Evolutionary conservation across 2,113 vertebrate species (phyloP), one percentile per base, ranked within the genome.

Genomic region (Chascanopsetta lugubris): DNA sequence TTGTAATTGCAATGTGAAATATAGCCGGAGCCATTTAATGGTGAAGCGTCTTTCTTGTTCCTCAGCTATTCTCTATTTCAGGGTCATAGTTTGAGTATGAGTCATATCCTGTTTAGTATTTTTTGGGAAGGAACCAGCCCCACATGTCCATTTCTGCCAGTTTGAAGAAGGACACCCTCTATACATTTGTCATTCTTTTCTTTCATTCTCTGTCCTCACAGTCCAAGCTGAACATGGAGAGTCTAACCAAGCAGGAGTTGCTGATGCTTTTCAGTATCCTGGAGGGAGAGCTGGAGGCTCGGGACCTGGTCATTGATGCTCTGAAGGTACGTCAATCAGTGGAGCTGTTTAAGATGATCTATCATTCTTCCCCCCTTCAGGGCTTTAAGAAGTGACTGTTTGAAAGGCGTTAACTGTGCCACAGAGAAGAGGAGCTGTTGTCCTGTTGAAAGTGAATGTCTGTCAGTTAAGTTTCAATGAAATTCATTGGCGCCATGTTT

Each of bases 281-380:
- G 66, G 97, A 99, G 77, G 97, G 97, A 77, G 97, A 99, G 72
- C 92, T 99, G 75, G 96, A 99, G 90, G 97, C 97, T 24, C 92
- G 95, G 63, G 97, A 99, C 80, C 91, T 98, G 56, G 95, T 97
- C 85, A 98, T 99, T 51, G 96, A 99, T 82, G 94, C 95, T 68
- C 92, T 99, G 66, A 97, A 95, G 95, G 97, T 99, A n/a, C 84
- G 11, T 30, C 29, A 26, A 8, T 47, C 40, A 62, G 10, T 10
- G 12, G 15, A 80, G 32, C 58, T 65, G 6, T 25, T 49, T 9
- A 29, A 22, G 43, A 27, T 4, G 15, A 38, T 38, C 34, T 38
- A 15, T 38, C 34, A 38, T 11, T 34, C 32, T n/a, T n/a, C 9
- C 32, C 13, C 3, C 34, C 34, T 6, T 11, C 34, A n/a, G 13